Evolutionary conservation across 2,888 invertebrate genomes (phyloP).

Genomic region (Luperina nickerlii): DNA sequence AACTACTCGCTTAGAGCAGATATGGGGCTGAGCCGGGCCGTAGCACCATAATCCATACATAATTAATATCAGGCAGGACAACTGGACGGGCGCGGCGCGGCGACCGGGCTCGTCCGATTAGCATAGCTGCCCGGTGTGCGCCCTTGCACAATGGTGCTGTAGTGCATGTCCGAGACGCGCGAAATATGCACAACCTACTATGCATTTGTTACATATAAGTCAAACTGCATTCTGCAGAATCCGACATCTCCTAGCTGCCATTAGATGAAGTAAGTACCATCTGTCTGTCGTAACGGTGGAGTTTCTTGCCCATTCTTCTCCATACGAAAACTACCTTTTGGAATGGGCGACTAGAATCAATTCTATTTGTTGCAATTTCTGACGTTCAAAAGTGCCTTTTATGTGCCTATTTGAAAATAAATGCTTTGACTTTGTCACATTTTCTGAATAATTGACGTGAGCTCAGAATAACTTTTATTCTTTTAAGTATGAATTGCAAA

Average conservation of each 20-base stretch:
- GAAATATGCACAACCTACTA: conserved; percentile 57
- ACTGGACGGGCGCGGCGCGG: conserved; percentile 43
- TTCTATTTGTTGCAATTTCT: too few relatives aligned
- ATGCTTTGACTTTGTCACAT: too few relatives aligned
- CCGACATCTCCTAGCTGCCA: conserved; percentile 62
- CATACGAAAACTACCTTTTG: too few relatives aligned
- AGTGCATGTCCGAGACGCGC: conserved; percentile 61
- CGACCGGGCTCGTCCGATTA: conserved; percentile 64
- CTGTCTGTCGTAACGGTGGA: too few relatives aligned
- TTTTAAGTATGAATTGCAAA: conserved; percentile 21
- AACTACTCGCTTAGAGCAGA: conserved; percentile 43
- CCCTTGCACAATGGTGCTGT: conserved; percentile 55
- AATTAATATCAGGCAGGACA: conserved; percentile 73
- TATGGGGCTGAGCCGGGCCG: conserved; percentile 57
- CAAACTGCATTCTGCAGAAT: conserved; percentile 68
- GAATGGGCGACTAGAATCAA: too few relatives aligned
- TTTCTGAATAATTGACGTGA: conserved; percentile 54
- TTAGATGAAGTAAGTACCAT: conserved; percentile 45
- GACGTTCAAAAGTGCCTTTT: too few relatives aligned
- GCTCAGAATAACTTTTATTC: conserved; percentile 32
- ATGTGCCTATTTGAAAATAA: too few relatives aligned
- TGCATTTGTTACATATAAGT: conserved; percentile 61
- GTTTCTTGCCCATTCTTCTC: too few relatives aligned
- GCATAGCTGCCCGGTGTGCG: conserved; percentile 65
- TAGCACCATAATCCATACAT: conserved; percentile 73